Percentiles rank a stretch among this genome's conserved stretches.
Evolutionary conservation across 2,113 vertebrate species (phyloP).

Genomic region (Fregata magnificens): DNA sequence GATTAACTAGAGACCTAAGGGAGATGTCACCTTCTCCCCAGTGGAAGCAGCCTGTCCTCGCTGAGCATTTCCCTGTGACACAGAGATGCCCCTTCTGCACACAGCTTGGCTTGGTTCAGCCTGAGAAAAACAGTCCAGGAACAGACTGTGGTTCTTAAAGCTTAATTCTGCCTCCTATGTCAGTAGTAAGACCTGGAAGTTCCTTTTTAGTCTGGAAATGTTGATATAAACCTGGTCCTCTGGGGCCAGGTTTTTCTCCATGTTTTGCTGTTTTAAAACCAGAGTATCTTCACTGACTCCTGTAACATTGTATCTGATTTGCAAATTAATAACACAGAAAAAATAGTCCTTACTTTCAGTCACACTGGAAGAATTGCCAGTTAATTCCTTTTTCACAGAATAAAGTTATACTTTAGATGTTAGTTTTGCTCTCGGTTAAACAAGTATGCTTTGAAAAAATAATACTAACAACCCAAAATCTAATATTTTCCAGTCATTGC

Average conservation of each 20-base stretch:
- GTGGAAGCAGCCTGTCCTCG: fast-evolving
- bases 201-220: not conserved
- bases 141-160: not conserved
- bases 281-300: not conserved
- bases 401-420: not conserved
- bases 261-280: not conserved
- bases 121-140: not conserved
- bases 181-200: not conserved
- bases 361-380: not conserved
- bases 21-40: not conserved
- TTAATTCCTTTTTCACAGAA: not conserved
- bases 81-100: not conserved
- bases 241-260: not conserved
- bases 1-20: not conserved
- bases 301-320: not conserved
- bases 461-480: not conserved
- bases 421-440: not conserved
- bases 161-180: not conserved
- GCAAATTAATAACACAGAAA: not conserved
- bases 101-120: not conserved
- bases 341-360: not conserved
- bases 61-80: not conserved
- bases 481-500: not conserved
- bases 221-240: not conserved
- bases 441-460: not conserved